Evolutionary conservation across 2,113 vertebrate genomes (phyloP).

Genomic region (Saguinus midas): DNA sequence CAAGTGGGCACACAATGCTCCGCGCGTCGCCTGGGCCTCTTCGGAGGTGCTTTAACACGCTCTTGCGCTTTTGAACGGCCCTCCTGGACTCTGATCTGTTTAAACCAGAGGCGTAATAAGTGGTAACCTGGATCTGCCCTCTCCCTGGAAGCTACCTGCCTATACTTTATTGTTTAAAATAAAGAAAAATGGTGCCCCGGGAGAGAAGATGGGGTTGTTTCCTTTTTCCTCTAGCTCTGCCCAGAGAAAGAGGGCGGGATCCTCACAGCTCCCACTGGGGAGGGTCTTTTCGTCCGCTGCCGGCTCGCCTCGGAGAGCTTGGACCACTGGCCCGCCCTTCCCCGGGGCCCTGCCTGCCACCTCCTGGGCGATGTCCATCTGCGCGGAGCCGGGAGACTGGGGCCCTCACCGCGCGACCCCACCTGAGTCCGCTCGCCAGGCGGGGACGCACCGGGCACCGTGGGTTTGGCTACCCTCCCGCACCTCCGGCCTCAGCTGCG

Average conservation of each 20-base stretch:
- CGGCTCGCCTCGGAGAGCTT: not conserved
- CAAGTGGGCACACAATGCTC: slow-evolving; percentile 19
- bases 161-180: slow-evolving; percentile 31
- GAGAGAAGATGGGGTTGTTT: slow-evolving; percentile 53
- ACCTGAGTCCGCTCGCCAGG: not conserved
- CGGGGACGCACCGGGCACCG: not conserved
- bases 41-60: not conserved
- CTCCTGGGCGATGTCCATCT: not conserved
- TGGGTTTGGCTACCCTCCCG: not conserved
- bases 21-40: slow-evolving; percentile 36
- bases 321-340: not conserved
- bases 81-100: slow-evolving; percentile 8
- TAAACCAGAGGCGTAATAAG: not conserved
- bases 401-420: not conserved
- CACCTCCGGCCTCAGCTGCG: not conserved
- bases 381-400: not conserved
- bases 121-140: not conserved
- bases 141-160: not conserved
- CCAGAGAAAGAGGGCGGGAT: slow-evolving; percentile 45
- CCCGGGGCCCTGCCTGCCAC: not conserved
- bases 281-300: not conserved
- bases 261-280: not conserved
- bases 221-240: slow-evolving; percentile 42
- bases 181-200: slow-evolving; percentile 48
- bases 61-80: not conserved